Evolutionary conservation across 2,888 invertebrate species (phyloP), one percentile per base, ranked within the genome.

Genomic region (Uloborus plumipes): DNA sequence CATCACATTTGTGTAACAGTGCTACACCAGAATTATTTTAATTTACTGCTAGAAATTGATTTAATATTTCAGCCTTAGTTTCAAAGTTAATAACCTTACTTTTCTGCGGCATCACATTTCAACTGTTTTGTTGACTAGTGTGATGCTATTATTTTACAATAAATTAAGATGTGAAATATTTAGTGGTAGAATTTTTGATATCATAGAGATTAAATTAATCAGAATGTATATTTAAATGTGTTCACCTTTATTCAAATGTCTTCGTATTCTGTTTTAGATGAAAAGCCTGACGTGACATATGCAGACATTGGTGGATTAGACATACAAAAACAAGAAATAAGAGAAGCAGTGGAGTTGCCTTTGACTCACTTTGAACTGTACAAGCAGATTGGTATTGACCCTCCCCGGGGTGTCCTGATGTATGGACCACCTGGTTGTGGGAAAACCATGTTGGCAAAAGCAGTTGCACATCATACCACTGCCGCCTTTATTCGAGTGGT

Each of bases 351-450:
- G 0, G 99, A 99, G 89, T 90, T 99, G 84, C 99, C 99, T 0
- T 91, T 99, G 20, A 99, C 99, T 20, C 99, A 99, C 89, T 98
- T 98, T 88, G 99, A 99, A 89, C 91, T 99, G 59, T 99, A 99
- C 90, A 94, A 99, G 89, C 99, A 99, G 91, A 92, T 91, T 85
- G 99, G 99, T 90, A 99, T 99, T 88, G 99, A 99, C 89, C 99
- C 99, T 0, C 99, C 99, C 0, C 92, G 98, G 22, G 98, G 98
- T 87, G 99, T 99, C 1, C 92, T 99, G 51, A 97, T 99, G 97
- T 99, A 96, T 88, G 99, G 99, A 0, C 99, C 99, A n/a, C 99
- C 99, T 72, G 92, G 99, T 1, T 99, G 99, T 90, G 99, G 99
- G 47, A 99, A 99, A 91, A 99, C 99, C 77, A 99, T 99, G 99